Evolutionary conservation across 2,113 vertebrate species (phyloP), one percentile per base, ranked within the genome.

Genomic region (Puntigrus tetrazona): DNA sequence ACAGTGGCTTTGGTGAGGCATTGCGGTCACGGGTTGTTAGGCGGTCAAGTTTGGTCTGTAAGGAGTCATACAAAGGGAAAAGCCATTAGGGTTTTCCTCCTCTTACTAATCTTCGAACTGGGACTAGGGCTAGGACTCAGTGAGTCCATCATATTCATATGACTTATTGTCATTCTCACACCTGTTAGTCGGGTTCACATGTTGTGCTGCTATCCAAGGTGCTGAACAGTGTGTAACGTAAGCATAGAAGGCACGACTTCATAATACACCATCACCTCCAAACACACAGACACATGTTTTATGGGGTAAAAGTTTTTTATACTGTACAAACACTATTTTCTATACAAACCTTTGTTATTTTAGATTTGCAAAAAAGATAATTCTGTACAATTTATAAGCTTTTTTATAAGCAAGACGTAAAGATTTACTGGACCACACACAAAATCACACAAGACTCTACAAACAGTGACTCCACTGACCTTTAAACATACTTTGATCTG

Each of bases 151-250:
- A 3, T 45, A 7, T 27, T 61, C 59, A 57, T 55, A 11, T 47
- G 31, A 77, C 2, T 36, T 13, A 55, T n/a, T 13, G 20, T 11
- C 38, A 41, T 43, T 45, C 25, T 47, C 72, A 43, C 57, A 79
- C 77, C 77, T 79, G 78, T 79, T 22, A 41, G 57, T 14, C 14
- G 1, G 63, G 78, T 13, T 80, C 25, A 65, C 59, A 63, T 80
- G 8, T 65, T 31, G 38, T 22, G 75, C 75, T 77, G 50, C 50
- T 77, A 77, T 36, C 75, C 75, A 57, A 36, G 50, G 75, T 77
- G 47, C 75, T 77, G 75, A 77, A 77, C 16, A 20, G 29, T 16
- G 22, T 74, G n/a, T 13, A 43, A 29, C 29, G 7, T 16, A 43
- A 16, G 43, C 18, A 14, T 25, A 47, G 27, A 29, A 73, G 70